Percentiles rank a stretch among this genome's conserved stretches.
These are phyloP conservation scores for Porites rus DNA, from an alignment of 92 coral and sea anemone species.

Conservation along the genomic window DNA sequence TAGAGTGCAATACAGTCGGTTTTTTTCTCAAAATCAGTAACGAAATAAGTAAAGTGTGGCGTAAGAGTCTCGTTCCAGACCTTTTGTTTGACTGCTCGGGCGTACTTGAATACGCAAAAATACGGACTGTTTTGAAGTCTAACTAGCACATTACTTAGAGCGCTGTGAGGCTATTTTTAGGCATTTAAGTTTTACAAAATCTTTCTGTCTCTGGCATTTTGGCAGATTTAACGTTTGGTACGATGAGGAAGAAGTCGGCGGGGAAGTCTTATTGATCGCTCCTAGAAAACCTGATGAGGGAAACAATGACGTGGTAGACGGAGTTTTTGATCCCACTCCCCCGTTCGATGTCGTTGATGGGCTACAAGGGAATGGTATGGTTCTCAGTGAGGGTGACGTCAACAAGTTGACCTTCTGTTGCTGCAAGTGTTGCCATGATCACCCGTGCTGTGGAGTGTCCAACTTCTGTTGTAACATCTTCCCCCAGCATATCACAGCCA, in stretches of 20 bases:
- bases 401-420: constrained; percentile 58
- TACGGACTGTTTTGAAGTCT: too few species aligned
- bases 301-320: constrained; percentile 21
- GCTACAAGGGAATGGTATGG: constrained; percentile 61
- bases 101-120: too few species aligned
- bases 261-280: constrained; percentile 57
- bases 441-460: constrained; percentile 15
- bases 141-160: too few species aligned
- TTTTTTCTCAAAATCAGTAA: too few species aligned
- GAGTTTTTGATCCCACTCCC: background rate
- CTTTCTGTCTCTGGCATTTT: too few species aligned
- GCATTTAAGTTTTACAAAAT: too few species aligned
- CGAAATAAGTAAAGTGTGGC: too few species aligned
- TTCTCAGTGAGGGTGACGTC: constrained; percentile 40
- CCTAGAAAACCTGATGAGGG: constrained; percentile 48
- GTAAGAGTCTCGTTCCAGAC: too few species aligned
- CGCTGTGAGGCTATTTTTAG: too few species aligned
- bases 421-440: constrained; percentile 61
- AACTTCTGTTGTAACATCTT: constrained; percentile 38
- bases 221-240: constrained; percentile 58
- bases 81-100: too few species aligned
- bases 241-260: constrained; percentile 59
- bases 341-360: constrained; percentile 24
- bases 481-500: constrained; percentile 64
- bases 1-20: too few species aligned